These are phyloP conservation scores for Gerris lacustris DNA, from an alignment of 2,888 invertebrate genomes.

Conservation along the genomic window DNA sequence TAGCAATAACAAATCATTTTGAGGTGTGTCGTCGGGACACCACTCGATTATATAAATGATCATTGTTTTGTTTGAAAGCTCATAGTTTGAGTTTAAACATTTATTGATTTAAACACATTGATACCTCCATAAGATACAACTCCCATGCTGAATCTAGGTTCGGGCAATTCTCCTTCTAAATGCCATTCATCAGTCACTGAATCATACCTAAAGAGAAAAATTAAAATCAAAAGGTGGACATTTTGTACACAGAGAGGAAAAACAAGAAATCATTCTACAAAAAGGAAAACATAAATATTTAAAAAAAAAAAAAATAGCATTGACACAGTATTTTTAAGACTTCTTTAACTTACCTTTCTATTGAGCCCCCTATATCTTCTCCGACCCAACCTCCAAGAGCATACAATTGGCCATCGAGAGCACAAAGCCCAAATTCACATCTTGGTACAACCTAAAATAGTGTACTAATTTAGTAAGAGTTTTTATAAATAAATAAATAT, in stretches of 20 bases:
- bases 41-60: too few species aligned
- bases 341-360: slow-evolving; percentile 47
- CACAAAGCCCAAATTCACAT: slow-evolving; percentile 80
- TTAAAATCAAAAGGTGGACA: not conserved
- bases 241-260: too few species aligned
- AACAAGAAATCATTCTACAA: too few species aligned
- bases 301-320: not conserved
- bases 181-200: slow-evolving; percentile 66
- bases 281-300: not conserved
- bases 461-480: slow-evolving; percentile 40
- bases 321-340: too few species aligned
- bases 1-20: too few species aligned
- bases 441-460: slow-evolving; percentile 60
- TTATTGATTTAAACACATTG: too few species aligned
- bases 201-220: slow-evolving; percentile 46
- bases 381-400: slow-evolving; percentile 92
- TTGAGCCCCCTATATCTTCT: slow-evolving; percentile 74
- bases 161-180: slow-evolving; percentile 62
- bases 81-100: too few species aligned
- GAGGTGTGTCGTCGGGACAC: too few species aligned
- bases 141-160: slow-evolving; percentile 83
- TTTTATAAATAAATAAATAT: not conserved
- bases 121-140: slow-evolving; percentile 68
- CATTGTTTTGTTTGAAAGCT: too few species aligned
- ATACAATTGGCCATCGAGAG: slow-evolving; percentile 66